Evolutionary conservation across 2,113 vertebrate species (phyloP), one percentile per base, ranked within the genome.

Genomic region (Junco hyemalis): DNA sequence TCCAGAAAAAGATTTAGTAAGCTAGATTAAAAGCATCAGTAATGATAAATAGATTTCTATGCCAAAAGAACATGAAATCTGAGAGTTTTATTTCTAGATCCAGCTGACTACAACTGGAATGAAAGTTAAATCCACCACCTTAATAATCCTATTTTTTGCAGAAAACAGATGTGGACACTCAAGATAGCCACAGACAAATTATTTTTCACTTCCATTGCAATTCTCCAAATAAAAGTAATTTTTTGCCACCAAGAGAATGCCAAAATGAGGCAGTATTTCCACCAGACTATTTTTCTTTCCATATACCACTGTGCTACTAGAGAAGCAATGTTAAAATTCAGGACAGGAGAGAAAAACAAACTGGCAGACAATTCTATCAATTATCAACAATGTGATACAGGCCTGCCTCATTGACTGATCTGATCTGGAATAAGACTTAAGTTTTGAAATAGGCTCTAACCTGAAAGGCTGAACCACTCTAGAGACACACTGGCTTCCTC

Each of bases 21-120:
- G 12, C 40, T 36, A 91, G 66, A 95, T 88, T 84, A 84, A 96
- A 96, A 96, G 81, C 73, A 87, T 69, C 29, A 61, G 33, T 69
- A 89, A 88, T 22, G 20, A 94, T 54, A 91, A 91, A 88, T 81
- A 87, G 45, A 87, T 59, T 76, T 79, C 22, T 80, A 12, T 31
- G n/a, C 14, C 35, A 38, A 63, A 93, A 57, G 54, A 74, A 68
- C 19, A 23, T 40, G 16, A 92, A 86, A 22, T 36, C 50, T 83
- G 17, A 77, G 24, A 78, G 18, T 65, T 94, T 68, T 81, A 40
- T 50, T 57, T 95, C 33, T 54, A 72, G 42, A 57, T 66, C 9
- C 47, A 69, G 20, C 20, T 70, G 25, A 63, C 48, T 78, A n/a
- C 20, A 18, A 51, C 33, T 45, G 44, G 60, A 92, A 74, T 22